Percentiles rank a stretch among this genome's conserved stretches.
These are phyloP conservation scores for Scytalopus superciliaris DNA, from an alignment of 2,113 vertebrate genomes.

Conservation along the genomic window DNA sequence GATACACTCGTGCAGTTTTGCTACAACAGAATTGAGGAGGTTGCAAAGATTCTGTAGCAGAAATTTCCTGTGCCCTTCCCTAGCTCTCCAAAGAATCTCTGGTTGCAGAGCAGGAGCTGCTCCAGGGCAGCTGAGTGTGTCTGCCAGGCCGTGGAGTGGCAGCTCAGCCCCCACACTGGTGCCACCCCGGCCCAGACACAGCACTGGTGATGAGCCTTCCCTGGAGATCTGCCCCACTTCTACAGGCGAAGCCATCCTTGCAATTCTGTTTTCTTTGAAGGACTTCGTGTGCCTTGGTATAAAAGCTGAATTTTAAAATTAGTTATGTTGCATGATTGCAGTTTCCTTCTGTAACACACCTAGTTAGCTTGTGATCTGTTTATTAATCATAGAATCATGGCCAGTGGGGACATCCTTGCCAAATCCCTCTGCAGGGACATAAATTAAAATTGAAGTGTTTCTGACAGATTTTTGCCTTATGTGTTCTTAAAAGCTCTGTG, in stretches of 20 bases:
- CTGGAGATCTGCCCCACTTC: not conserved
- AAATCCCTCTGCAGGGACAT: not conserved
- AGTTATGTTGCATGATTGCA: not conserved
- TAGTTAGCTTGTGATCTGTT: not conserved
- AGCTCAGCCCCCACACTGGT: not conserved
- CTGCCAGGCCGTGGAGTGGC: not conserved
- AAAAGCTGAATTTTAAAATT: not conserved
- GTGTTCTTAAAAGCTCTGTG: not conserved
- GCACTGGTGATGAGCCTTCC: not conserved
- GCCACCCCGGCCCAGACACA: rapidly evolving
- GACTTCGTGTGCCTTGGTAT: not conserved
- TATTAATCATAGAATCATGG: not conserved
- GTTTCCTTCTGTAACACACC: not conserved
- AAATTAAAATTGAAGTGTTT: not conserved
- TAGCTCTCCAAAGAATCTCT: rapidly evolving
- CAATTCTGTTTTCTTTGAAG: not conserved
- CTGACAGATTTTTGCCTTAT: not conserved
- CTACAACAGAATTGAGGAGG: not conserved
- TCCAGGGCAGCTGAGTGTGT: rapidly evolving
- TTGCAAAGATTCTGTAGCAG: not conserved
- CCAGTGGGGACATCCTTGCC: not conserved
- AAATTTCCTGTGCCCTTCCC: rapidly evolving
- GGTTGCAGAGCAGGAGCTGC: not conserved
- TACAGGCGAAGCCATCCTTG: not conserved
- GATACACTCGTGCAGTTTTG: not conserved